A percentile compares a stretch with the other conserved stretches of the same genome.
phyloP scores from a whole-genome alignment of 2,797 vertebrate species.

The Enteromius unitaeniatus region DNA sequence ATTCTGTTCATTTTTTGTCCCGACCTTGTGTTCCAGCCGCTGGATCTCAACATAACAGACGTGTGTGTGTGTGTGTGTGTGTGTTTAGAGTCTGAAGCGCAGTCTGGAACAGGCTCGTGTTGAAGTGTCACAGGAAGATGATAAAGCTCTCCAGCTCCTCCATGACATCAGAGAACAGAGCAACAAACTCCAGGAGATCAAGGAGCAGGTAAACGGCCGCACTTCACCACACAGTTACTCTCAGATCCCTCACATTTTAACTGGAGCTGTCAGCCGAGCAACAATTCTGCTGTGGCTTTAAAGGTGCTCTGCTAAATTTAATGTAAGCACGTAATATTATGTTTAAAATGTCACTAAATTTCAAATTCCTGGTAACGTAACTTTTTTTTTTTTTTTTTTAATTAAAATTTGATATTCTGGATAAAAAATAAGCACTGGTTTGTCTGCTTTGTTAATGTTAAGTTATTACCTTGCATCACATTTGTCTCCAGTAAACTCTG shows the following conservation, averaged over 20 bases:
- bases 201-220: slow-evolving; percentile 89
- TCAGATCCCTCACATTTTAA: background rate
- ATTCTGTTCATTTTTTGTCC: background rate
- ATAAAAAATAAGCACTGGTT: too few relatives aligned
- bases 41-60: background rate
- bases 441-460: too few relatives aligned
- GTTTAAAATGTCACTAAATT: too few relatives aligned
- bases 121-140: slow-evolving; percentile 98
- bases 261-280: too few relatives aligned
- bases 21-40: background rate
- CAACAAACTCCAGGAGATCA: slow-evolving; percentile 98
- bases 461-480: too few relatives aligned
- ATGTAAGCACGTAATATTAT: too few relatives aligned
- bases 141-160: slow-evolving; percentile 97
- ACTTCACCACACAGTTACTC: background rate
- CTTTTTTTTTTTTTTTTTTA: too few relatives aligned
- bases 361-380: too few relatives aligned
- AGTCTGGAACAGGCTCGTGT: slow-evolving; percentile 98
- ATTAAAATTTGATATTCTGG: too few relatives aligned
- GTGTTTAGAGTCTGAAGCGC: slow-evolving; percentile 92
- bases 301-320: too few relatives aligned
- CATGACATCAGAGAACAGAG: slow-evolving; percentile 99
- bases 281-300: too few relatives aligned
- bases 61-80: slow-evolving; percentile 48
- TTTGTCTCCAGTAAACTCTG: too few relatives aligned